Conservation (phyloP, 2,797 vertebrate species). For the Channa striata region DNA sequence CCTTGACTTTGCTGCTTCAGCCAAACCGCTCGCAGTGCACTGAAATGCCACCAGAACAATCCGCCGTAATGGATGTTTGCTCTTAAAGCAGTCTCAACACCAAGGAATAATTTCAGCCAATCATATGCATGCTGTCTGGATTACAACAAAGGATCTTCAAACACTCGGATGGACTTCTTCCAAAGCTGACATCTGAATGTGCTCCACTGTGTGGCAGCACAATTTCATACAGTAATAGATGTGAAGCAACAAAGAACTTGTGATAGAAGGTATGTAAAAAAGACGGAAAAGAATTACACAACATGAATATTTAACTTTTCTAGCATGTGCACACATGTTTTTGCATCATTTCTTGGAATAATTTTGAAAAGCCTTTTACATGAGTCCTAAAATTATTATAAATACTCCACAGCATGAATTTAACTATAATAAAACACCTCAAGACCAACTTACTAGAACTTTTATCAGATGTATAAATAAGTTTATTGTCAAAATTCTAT, state of each 20-base stretch:
- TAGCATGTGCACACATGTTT: background rate
- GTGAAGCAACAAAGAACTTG: background rate
- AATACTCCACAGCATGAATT: no score
- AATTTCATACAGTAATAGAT: slow-evolving; percentile 25
- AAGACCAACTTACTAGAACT: no score
- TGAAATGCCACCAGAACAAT: slow-evolving; percentile 76
- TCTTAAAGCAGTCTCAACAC: slow-evolving; percentile 62
- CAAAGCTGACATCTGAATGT: slow-evolving; percentile 48
- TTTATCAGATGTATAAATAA: no score
- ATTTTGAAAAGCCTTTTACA: no score
- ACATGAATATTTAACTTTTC: background rate
- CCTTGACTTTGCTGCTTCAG: slow-evolving; percentile 46
- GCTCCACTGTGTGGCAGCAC: slow-evolving; percentile 25
- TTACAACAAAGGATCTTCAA: slow-evolving; percentile 66
- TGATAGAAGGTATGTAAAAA: slow-evolving; percentile 8
- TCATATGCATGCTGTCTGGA: slow-evolving; percentile 61
- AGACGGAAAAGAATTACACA: background rate
- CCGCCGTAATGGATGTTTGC: slow-evolving; percentile 71
- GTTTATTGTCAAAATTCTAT: no score
- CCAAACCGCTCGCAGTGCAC: slow-evolving; percentile 70
- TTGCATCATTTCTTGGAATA: no score
- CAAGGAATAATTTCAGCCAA: slow-evolving; percentile 62
- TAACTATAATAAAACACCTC: background rate
- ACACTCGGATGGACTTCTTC: slow-evolving; percentile 56
- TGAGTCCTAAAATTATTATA: no score